Evolutionary conservation across 2,113 vertebrate genomes (phyloP), one percentile per base, ranked within the genome.

Genomic region (Serranochromis macrocephalus): DNA sequence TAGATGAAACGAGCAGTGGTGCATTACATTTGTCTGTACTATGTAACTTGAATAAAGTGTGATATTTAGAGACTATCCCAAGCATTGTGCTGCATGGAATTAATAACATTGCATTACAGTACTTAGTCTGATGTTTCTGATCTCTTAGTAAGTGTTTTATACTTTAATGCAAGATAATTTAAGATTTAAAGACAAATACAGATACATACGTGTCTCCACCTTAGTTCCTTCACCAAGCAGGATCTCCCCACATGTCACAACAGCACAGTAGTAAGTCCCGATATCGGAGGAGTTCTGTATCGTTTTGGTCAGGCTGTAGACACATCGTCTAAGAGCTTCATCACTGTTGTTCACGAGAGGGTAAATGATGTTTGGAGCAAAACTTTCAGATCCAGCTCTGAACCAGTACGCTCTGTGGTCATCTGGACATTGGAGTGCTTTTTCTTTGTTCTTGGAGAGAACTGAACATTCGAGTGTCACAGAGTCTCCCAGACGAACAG

Each of bases 201-300:
- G 2, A 33, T 68, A 86, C 83, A 4, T 90, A 90, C 84, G 11
- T 29, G 75, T 38, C 14, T 89, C 45, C 54, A 94, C 53, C 10
- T 47, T 55, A 3, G 91, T 91, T 79, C 93, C 93, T n/a, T 83
- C 53, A 12, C 94, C 92, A 53, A 94, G 85, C 17, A 93, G n/a
- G 58, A 95, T 89, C 33, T 81, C 33, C 66, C 93, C 93, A 91
- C 92, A 95, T 13, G 63, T 54, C 36, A 11, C 81, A 31, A 94
- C 82, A 49, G 94, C 94, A 84, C 93, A 94, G 87, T 92, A 92
- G 85, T 94, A 94, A 26, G 80, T 94, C 21, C 87, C 93, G 7
- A 55, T 19, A 47, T 95, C 87, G 0, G 47, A 83, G 17, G 71
- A 78, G 78, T 51, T 19, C 14, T 84, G 21, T 5, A 89, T 83